A percentile compares a stretch with the other conserved stretches of the same genome.
Evolutionary conservation across 1,140 invertebrate genomes (phyloP).

Genomic region (Drosophila repleta): DNA sequence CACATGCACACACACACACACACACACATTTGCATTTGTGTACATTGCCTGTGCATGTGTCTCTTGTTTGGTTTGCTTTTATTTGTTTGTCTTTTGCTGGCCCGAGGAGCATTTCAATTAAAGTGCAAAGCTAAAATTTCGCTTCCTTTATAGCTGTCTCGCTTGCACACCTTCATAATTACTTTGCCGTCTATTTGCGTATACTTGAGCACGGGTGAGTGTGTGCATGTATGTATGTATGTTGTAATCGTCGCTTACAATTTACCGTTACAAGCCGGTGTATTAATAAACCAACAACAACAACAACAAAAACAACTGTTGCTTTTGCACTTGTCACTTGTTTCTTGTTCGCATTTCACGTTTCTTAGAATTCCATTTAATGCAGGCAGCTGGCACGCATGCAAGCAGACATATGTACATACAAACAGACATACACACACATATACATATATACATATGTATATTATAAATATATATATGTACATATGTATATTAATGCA

Average conservation of each 20-base stretch:
- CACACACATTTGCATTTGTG: conserved; percentile 38
- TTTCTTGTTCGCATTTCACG: conserved; percentile 36
- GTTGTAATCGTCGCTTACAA: conserved; percentile 64
- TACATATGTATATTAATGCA: conserved; percentile 31
- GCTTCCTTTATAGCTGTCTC: conserved; percentile 59
- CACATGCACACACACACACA: conserved; percentile 16
- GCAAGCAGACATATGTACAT: conserved; percentile 8
- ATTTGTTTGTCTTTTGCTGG: conserved; percentile 41
- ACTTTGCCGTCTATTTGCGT: conserved; percentile 30
- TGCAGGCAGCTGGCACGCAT: conserved; percentile 51
- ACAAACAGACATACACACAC: not conserved
- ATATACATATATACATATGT: conserved; percentile 9
- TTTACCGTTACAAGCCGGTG: conserved; percentile 68
- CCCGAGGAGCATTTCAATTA: conserved; percentile 61
- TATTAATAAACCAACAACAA: conserved; percentile 53
- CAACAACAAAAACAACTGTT: conserved; percentile 39
- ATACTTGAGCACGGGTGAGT: not conserved
- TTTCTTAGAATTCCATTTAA: conserved; percentile 49
- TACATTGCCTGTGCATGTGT: conserved; percentile 46
- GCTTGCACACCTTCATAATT: conserved; percentile 23
- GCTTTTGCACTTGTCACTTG: conserved; percentile 33
- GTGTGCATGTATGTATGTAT: conserved; percentile 19
- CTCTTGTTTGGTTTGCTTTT: conserved; percentile 30
- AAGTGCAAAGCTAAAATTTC: conserved; percentile 59
- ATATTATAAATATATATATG: conserved; percentile 13